Evolutionary conservation across 1,140 invertebrate genomes (phyloP).

Genomic region (Zelostemma sp.): DNA sequence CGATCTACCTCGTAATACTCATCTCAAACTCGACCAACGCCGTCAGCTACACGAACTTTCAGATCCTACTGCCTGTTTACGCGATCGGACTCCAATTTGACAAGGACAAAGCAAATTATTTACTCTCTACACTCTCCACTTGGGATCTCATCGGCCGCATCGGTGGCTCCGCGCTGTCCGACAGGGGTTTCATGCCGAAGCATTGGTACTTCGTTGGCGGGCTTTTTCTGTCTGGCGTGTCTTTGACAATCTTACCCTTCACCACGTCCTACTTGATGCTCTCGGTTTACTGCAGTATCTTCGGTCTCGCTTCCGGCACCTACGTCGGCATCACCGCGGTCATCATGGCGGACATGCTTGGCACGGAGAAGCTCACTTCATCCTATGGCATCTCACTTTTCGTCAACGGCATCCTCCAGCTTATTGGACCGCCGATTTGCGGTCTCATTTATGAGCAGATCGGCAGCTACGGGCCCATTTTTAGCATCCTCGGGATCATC

Average conservation of each 20-base stretch:
- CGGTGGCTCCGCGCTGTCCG: conserved; percentile 84
- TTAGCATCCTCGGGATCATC: conserved; percentile 79
- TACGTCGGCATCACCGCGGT: conserved; percentile 88
- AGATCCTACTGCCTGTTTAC: conserved; percentile 83
- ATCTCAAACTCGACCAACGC: conserved; percentile 87
- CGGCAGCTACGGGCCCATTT: conserved; percentile 77
- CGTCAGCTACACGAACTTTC: conserved; percentile 88
- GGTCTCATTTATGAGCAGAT: conserved; percentile 77
- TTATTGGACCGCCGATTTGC: conserved; percentile 84
- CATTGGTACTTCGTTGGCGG: conserved; percentile 86
- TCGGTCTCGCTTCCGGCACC: conserved; percentile 86
- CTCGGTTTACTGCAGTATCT: conserved; percentile 79
- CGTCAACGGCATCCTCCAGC: conserved; percentile 83
- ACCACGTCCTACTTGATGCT: conserved; percentile 71
- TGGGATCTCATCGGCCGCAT: conserved; percentile 83
- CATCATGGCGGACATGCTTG: conserved; percentile 88
- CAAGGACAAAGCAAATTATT: conserved; percentile 76
- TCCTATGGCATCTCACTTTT: conserved; percentile 89
- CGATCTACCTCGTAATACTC: conserved; percentile 84
- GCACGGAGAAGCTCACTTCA: conserved; percentile 84
- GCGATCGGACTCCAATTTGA: conserved; percentile 78
- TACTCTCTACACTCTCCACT: conserved; percentile 83
- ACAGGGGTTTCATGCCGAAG: conserved; percentile 79
- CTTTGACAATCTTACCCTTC: conserved; percentile 78
- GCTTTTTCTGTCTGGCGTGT: conserved; percentile 80